A percentile compares a stretch with the other conserved stretches of the same genome.
Evolutionary conservation across 2,888 invertebrate species (phyloP).

Genomic region (Apotomis turbidana): DNA sequence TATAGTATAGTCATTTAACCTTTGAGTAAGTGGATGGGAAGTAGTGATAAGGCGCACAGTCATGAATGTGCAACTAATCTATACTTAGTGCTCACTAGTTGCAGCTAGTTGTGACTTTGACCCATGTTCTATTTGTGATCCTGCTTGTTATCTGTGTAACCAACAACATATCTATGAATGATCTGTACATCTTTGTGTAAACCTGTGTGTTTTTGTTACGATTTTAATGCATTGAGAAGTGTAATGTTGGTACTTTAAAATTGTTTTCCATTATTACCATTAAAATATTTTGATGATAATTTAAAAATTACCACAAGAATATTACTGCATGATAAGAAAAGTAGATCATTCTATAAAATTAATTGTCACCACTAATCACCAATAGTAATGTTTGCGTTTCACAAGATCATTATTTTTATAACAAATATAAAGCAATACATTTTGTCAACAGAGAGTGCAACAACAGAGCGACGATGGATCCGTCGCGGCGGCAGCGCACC

Average conservation of each 20-base stretch:
- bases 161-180: neutral
- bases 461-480: slow-evolving; percentile 70
- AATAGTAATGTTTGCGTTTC: too few species aligned
- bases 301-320: too few species aligned
- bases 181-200: slow-evolving; percentile 3
- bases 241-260: too few species aligned
- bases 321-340: too few species aligned
- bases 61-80: slow-evolving; percentile 14
- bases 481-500: slow-evolving; percentile 89
- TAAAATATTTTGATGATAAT: too few species aligned
- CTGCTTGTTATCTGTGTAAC: slow-evolving; percentile 15
- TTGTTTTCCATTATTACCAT: too few species aligned
- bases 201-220: neutral
- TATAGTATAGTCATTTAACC: slow-evolving; percentile 15
- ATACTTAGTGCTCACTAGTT: slow-evolving; percentile 29
- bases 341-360: neutral
- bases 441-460: slow-evolving; percentile 53
- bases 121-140: slow-evolving; percentile 28
- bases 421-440: neutral
- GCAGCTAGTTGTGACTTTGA: slow-evolving; percentile 38
- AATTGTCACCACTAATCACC: neutral
- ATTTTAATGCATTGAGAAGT: neutral
- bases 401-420: neutral
- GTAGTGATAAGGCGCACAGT: slow-evolving; percentile 17
- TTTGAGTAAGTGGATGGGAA: neutral